Evolutionary conservation across 2,113 vertebrate species (phyloP).

Genomic region (Climacteris rufus): DNA sequence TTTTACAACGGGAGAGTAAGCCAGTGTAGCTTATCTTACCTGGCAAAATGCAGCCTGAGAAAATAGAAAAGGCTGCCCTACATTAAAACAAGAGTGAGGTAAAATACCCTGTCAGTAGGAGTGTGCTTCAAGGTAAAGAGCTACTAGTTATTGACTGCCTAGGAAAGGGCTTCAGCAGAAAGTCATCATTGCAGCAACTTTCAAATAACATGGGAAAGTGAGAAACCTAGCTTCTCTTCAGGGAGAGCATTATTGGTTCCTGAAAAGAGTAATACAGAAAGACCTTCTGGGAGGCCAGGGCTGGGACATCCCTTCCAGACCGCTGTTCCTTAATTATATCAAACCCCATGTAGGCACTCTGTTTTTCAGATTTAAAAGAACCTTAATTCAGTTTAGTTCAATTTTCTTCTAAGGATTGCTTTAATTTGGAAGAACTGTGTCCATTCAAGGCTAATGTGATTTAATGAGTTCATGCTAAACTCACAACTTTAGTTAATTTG

Average conservation of each 20-base stretch:
- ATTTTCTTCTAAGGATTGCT: slow-evolving; percentile 34
- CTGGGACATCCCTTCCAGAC: slow-evolving; percentile 13
- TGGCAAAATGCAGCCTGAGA: background rate
- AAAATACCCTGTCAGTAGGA: background rate
- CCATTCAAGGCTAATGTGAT: slow-evolving; percentile 58
- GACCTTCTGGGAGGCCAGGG: background rate
- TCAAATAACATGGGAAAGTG: background rate
- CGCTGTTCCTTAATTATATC: slow-evolving; percentile 37
- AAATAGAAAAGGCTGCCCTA: background rate
- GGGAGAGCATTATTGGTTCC: background rate
- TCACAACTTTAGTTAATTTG: slow-evolving; percentile 53
- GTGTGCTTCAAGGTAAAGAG: background rate
- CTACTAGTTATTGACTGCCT: background rate
- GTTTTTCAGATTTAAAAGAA: slow-evolving; percentile 45
- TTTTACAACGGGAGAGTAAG: background rate
- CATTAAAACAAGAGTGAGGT: background rate
- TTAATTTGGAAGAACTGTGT: slow-evolving; percentile 56
- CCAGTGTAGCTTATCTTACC: background rate
- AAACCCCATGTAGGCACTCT: background rate
- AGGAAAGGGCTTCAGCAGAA: background rate
- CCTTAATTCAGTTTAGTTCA: slow-evolving; percentile 51
- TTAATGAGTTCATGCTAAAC: slow-evolving; percentile 62
- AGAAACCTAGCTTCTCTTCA: background rate
- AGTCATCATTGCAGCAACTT: background rate
- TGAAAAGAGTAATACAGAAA: background rate